Conservation (phyloP, 2,888 invertebrate species). For the Prosopocoilus inquinatus region DNA sequence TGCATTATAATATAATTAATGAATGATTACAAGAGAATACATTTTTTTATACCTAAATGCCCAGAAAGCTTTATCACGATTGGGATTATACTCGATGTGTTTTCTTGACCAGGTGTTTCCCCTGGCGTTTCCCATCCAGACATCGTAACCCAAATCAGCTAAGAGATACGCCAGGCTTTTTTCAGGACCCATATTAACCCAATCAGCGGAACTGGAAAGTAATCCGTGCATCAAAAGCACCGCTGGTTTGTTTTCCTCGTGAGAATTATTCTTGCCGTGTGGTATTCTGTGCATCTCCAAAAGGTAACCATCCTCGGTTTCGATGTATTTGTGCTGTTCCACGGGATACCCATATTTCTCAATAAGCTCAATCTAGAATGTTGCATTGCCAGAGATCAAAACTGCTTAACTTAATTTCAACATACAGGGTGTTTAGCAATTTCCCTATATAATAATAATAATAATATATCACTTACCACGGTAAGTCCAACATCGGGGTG, state of each 20-base stretch:
- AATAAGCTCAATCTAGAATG: constrained; percentile 14
- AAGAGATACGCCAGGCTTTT: constrained; percentile 54
- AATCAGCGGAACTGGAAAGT: constrained; percentile 69
- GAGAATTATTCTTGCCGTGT: constrained; percentile 41
- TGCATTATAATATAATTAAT: too few relatives aligned
- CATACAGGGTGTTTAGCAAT: background rate
- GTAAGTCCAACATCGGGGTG: constrained; percentile 21
- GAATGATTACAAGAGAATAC: too few relatives aligned
- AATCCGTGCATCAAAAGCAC: constrained; percentile 76
- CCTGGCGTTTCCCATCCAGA: constrained; percentile 62
- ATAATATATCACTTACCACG: constrained; percentile 17
- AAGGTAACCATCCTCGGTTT: constrained; percentile 78
- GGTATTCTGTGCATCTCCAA: constrained; percentile 73
- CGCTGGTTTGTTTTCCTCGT: constrained; percentile 46
- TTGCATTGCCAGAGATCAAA: too few relatives aligned
- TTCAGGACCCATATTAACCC: constrained; percentile 64
- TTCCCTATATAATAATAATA: background rate
- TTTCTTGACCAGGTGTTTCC: constrained; percentile 57
- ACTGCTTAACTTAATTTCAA: too few relatives aligned
- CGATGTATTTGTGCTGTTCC: constrained; percentile 58
- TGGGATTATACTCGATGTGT: constrained; percentile 49
- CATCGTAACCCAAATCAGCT: constrained; percentile 53
- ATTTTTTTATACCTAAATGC: constrained; percentile 40
- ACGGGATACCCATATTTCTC: constrained; percentile 57
- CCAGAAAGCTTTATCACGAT: constrained; percentile 46